Evolutionary conservation across 2,113 vertebrate species (phyloP), one percentile per base, ranked within the genome.

Genomic region (Ploceus nigricollis): DNA sequence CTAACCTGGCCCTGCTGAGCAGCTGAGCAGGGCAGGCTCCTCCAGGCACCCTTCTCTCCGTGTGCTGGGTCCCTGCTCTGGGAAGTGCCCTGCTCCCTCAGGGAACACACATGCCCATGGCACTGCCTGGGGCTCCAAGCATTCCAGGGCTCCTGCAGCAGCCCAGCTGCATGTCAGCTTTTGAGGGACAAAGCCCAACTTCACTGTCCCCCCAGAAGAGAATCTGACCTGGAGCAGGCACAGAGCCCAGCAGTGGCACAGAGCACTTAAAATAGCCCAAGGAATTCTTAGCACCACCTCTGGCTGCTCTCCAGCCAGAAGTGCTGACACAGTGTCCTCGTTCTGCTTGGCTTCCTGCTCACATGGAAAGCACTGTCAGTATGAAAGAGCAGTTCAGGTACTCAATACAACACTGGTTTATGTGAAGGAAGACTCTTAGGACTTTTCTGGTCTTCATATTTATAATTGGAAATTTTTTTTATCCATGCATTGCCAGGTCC

Each of bases 261-360:
- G 12, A 48, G 23, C 20, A 42, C n/a, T 42, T 15, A 8, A n/a
- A 12, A 56, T 13, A 77, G 24, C 3, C 0, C 76, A 48, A 35
- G 14, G 37, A 73, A 48, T 51, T 80, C 48, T 31, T 70, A 79
- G 21, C 17, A 28, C 5, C 40, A 12, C 22, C 20, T 33, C 63
- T 37, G 51, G 40, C 57, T 58, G 53, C 66, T 56, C 76, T 56
- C 53, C 76, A 90, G 71, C 2, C 83, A 63, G 17, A 37, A 68
- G 42, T 5, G 13, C 63, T 64, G 54, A 44, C 0, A 1, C 5
- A 33, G 54, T 28, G 35, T 66, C 61, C 57, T 58, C 0, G 0
- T n/a, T 50, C n/a, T 20, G n/a, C 40, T 14, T 80, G 50, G 51
- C 51, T 37, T 82, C 30, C 51, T 20, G 12, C 1, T 39, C 47